Conservation (phyloP, 2,888 invertebrate genomes). For the Gandaritis pyraliata region DNA sequence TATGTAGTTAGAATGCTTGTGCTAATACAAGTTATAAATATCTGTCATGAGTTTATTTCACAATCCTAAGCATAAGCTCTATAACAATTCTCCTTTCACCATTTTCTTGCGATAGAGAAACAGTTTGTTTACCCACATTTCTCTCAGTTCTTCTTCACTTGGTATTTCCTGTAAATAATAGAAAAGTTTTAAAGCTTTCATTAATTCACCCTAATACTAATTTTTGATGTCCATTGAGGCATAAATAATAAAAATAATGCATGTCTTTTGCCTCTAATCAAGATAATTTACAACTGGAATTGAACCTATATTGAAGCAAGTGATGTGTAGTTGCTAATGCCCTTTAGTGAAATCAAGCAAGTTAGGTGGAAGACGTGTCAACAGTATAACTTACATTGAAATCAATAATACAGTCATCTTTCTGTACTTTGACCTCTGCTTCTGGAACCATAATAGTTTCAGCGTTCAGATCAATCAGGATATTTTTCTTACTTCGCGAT, state of each 20-base stretch:
- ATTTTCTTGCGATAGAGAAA: conserved; percentile 87
- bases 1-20: conserved; percentile 41
- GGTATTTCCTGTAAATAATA: conserved; percentile 85
- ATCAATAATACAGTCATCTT: conserved; percentile 87
- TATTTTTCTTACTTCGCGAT: conserved; percentile 86
- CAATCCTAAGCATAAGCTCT: not conserved
- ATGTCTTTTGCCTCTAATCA: no score
- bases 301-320: no score
- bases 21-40: conserved; percentile 43
- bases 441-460: conserved; percentile 89
- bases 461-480: conserved; percentile 89
- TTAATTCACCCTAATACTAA: no score
- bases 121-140: conserved; percentile 90
- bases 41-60: conserved; percentile 32
- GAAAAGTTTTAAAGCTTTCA: not conserved
- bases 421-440: conserved; percentile 71
- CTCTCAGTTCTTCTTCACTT: conserved; percentile 87
- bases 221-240: no score
- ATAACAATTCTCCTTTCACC: conserved; percentile 73
- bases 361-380: no score
- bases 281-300: no score
- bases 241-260: no score
- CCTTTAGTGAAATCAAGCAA: no score
- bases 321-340: no score
- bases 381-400: conserved; percentile 82